These are phyloP conservation scores for Galbula dea DNA, from an alignment of 2,113 vertebrate genomes.

Conservation along the genomic window DNA sequence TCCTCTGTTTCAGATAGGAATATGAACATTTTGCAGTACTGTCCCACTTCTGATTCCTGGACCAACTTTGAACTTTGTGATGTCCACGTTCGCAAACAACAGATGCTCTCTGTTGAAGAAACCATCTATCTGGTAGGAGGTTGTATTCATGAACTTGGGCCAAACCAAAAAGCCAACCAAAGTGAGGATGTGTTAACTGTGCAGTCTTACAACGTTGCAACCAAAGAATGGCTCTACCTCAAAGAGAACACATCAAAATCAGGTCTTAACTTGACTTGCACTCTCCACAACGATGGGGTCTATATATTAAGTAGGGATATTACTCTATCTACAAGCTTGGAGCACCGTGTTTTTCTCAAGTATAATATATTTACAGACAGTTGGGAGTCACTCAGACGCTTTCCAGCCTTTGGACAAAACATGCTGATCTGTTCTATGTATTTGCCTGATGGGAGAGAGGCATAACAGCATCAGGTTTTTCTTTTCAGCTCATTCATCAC, in stretches of 20 bases:
- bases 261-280: conserved; percentile 90
- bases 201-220: conserved; percentile 87
- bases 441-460: conserved; percentile 77
- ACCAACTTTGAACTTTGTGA: conserved; percentile 81
- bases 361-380: conserved; percentile 89
- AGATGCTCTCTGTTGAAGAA: conserved; percentile 96
- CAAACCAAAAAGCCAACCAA: conserved; percentile 73
- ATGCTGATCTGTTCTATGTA: conserved; percentile 92
- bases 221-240: conserved; percentile 87
- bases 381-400: conserved; percentile 87
- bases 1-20: conserved; percentile 84
- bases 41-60: conserved; percentile 86
- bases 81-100: conserved; percentile 91
- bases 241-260: conserved; percentile 92
- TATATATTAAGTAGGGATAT: conserved; percentile 94
- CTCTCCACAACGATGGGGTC: conserved; percentile 92
- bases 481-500: background rate
- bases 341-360: conserved; percentile 90
- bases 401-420: conserved; percentile 90
- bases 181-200: conserved; percentile 88
- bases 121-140: conserved; percentile 94
- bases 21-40: conserved; percentile 88
- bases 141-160: conserved; percentile 84
- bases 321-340: conserved; percentile 83
- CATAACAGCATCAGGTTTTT: background rate